Conservation (phyloP, 2,888 invertebrate species). For the Iselma pallidipennis region DNA sequence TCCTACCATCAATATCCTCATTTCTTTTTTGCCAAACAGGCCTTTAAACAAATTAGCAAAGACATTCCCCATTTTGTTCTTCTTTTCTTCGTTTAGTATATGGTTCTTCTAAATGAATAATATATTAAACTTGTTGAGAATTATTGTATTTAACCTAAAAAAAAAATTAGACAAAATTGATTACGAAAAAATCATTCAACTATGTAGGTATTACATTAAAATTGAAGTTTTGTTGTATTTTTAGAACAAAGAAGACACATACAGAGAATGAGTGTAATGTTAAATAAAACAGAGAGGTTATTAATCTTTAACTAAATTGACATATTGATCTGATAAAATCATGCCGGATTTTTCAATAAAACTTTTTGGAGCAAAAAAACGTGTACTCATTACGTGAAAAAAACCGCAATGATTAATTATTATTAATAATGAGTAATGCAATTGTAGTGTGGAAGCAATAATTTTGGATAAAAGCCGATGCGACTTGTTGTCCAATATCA, state of each 20-base stretch:
- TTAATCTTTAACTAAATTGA: constrained; percentile 48
- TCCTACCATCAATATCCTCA: constrained; percentile 99
- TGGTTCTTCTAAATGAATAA: no score
- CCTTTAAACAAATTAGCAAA: constrained; percentile 98
- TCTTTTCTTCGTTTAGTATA: no score
- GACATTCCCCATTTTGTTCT: constrained; percentile 92
- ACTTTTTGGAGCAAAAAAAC: not conserved
- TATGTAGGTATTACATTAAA: not conserved
- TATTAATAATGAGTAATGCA: not conserved
- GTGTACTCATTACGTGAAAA: not conserved
- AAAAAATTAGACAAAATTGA: no score
- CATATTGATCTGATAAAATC: constrained; percentile 54
- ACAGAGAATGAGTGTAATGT: constrained; percentile 20
- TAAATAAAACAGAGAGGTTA: constrained; percentile 42
- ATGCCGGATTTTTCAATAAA: constrained; percentile 20
- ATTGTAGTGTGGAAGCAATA: not conserved
- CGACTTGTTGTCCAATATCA: constrained; percentile 61
- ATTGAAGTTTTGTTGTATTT: constrained; percentile 30
- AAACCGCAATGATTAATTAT: not conserved
- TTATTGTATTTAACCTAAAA: no score
- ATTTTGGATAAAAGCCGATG: constrained; percentile 56
- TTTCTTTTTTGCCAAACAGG: constrained; percentile 99
- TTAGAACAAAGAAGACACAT: constrained; percentile 49
- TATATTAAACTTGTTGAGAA: no score
- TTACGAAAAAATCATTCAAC: constrained; percentile 19